Base-by-base conservation (phyloP, 1,140 invertebrate genomes). In the Melitaea cinxia region DNA sequence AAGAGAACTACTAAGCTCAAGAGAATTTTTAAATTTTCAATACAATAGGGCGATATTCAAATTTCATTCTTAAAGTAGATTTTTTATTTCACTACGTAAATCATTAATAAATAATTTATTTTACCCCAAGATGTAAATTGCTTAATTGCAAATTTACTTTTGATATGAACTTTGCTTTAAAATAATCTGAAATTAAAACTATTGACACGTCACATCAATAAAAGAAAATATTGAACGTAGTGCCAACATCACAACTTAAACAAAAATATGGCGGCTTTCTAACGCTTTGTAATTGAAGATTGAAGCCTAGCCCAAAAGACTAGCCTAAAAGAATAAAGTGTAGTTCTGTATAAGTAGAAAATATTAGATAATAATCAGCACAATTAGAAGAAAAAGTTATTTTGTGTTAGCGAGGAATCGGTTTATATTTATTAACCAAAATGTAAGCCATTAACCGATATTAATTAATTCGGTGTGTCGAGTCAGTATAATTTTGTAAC, bases 371-470 rank as follows among this genome's bases (percentile, higher is more conserved):
- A 42, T 56, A 50, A 57, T 26, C 9, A 33, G 10, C 17, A 47
- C 23, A 47, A 47, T 17, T 47, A 4, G 23, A 21, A 47, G 42
- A 23, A 4, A 23, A 21, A 21, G 12, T 47, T 23, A 21, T 39
- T 57, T 33, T 57, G 54, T 49, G 56, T 55, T 56, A 64, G 21
- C 6, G 17, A 7, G 53, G 37, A 45, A 15, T 30, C 15, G 39
- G 26, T 28, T 57, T 17, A 42, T 42, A 17, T n/a, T 42, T 42
- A 33, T 30, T 53, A 28, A 28, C 30, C 26, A 49, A 68, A 68
- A 80, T 80, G 78, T 80, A 78, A 75, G 76, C 76, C 23, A n/a
- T 24, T 12, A 28, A 61, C 23, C 21, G 23, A 9, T 55, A 49
- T 49, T 49, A 28, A 9, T 39, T 56, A 42, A 23, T 52, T 49